Base-by-base conservation (phyloP, 2,888 invertebrate species). In the Andrena flavipes region DNA sequence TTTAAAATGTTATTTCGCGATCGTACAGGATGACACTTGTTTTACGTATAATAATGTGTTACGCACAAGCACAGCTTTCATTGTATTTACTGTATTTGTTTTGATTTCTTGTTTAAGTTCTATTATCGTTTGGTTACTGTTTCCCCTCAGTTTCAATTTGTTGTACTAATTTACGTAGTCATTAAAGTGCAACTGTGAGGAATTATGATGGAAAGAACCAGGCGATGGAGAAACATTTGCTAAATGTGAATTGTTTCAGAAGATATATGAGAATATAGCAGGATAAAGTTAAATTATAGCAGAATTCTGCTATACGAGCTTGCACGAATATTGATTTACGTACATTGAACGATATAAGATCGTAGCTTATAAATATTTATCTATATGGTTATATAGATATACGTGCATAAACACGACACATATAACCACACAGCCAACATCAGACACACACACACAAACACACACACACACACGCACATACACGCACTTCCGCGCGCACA, bases 41-140 rank as follows among this genome's bases (percentile, higher is more conserved):
- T 33, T 13, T 59, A 67, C 33, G n/a, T 62, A 29, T 76, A 51
- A n/a, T 71, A 60, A 23, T 49, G 65, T 65, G 67, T 71, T 62
- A 67, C 10, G 64, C 51, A 77, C 69, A 51, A 71, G 71, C 71
- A 80, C 56, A 77, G 76, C 74, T 76, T 76, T 73, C 13, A 76
- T 73, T 29, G 73, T 72, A 63, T 63, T 72, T 72, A n/a, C 59
- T 75, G 33, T 30, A 70, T 30, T 29, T 64, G 26, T 64, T 29
- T 49, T 54, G 10, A 56, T n/a, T 73, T 63, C 30, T 23, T 68
- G 2, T 74, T 59, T 13, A 16, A 64, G 10, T 48, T 64, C 7
- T 5, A 42, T 33, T 33, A 42, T 48, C 3, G 16, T 33, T 72
- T 33, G 2, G 64, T 20, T 20, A 51, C 33, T 62, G 20, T 10